These are phyloP conservation scores for Apolygus lucorum DNA, from an alignment of 1,140 invertebrate species.

Conservation along the genomic window DNA sequence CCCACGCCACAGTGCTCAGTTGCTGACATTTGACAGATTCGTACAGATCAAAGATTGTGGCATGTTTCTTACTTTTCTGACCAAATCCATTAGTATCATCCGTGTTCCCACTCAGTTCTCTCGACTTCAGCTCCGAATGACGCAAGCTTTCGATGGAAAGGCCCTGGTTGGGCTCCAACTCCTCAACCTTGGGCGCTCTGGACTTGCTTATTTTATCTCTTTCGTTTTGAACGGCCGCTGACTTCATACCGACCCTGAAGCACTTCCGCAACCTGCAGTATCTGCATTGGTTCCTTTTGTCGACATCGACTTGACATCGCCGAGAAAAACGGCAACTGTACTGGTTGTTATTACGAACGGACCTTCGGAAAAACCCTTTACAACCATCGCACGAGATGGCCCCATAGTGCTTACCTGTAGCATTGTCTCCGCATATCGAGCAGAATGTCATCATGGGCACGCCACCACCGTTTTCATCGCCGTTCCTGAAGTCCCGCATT, in stretches of 20 bases:
- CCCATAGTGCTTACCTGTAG: conserved; percentile 91
- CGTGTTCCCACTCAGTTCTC: conserved; percentile 58
- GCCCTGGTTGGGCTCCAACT: conserved; percentile 64
- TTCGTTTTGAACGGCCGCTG: conserved; percentile 98
- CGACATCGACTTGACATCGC: conserved; percentile 87
- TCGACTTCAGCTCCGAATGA: conserved; percentile 87
- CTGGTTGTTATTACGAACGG: conserved; percentile 89
- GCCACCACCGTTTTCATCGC: too few relatives aligned
- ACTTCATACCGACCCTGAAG: conserved; percentile 96
- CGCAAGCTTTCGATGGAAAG: conserved; percentile 77
- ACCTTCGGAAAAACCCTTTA: conserved; percentile 88
- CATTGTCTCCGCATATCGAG: conserved; percentile 93
- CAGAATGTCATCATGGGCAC: too few relatives aligned
- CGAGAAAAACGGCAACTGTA: conserved; percentile 72
- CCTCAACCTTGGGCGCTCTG: conserved; percentile 83
- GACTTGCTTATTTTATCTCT: conserved; percentile 94
- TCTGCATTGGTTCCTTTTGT: conserved; percentile 94
- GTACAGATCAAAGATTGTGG: conserved; percentile 88
- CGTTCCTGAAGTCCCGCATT: too few relatives aligned
- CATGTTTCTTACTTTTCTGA: conserved; percentile 74
- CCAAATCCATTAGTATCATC: too few relatives aligned
- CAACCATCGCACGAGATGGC: conserved; percentile 89
- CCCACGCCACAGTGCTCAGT: conserved; percentile 94
- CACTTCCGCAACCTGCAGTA: conserved; percentile 94
- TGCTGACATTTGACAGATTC: conserved; percentile 97